Conservation (phyloP, 2,113 vertebrate genomes). For the Phylloscopus trochilus region DNA sequence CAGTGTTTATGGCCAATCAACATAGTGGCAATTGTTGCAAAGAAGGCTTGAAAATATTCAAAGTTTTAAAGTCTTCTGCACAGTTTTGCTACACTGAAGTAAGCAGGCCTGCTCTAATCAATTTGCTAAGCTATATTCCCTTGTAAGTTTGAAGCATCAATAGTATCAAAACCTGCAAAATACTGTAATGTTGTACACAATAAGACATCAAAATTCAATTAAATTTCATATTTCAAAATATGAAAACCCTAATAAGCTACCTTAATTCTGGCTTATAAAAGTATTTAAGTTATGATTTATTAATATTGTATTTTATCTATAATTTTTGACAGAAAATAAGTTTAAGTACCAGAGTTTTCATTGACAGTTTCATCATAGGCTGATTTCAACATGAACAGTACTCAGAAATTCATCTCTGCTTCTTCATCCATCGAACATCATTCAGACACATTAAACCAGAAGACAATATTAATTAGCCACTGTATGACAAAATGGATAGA, state of each 20-base stretch:
- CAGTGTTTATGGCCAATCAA: background rate
- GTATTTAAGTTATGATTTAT: background rate
- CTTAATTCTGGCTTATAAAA: background rate
- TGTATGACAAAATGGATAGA: background rate
- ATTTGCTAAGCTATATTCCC: background rate
- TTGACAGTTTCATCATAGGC: background rate
- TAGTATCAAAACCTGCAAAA: background rate
- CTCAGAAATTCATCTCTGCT: background rate
- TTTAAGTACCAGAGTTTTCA: background rate
- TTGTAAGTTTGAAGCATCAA: background rate
- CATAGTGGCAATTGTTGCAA: background rate
- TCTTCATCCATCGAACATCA: background rate
- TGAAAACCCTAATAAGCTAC: background rate
- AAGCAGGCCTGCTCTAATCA: background rate
- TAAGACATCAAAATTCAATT: background rate
- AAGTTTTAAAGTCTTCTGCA: background rate
- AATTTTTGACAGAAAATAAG: background rate
- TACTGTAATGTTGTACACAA: background rate
- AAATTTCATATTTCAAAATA: background rate
- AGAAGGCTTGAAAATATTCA: background rate
- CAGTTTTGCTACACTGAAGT: background rate
- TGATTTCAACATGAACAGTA: background rate
- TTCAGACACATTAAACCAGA: background rate
- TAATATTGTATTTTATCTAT: background rate
- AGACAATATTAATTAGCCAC: background rate